Evolutionary conservation across 2,797 vertebrate species (phyloP).

Genomic region (Austrolebias charrua): DNA sequence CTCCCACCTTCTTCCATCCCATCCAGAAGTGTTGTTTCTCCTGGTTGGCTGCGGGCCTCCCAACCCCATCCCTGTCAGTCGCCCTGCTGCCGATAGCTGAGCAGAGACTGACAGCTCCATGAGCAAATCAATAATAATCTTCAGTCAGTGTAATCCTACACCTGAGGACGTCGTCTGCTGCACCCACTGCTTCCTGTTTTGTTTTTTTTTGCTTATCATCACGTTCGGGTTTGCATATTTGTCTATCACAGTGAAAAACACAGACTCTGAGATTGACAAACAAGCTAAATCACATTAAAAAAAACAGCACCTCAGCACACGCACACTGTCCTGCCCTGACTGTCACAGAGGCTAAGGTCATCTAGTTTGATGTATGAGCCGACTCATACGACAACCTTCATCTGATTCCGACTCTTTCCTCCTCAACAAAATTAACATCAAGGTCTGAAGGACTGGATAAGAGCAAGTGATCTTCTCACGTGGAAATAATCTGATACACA

Average conservation of each 20-base stretch:
- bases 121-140: conserved; percentile 98
- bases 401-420: conserved; percentile 71
- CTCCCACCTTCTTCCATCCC: conserved; percentile 83
- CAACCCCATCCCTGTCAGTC: conserved; percentile 93
- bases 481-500: neutral
- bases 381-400: conserved; percentile 72
- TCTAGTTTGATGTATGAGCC: conserved; percentile 67
- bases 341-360: conserved; percentile 75
- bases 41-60: conserved; percentile 88
- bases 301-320: conserved; percentile 16
- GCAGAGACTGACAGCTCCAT: conserved; percentile 88
- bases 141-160: conserved; percentile 86
- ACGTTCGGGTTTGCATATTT: conserved; percentile 41
- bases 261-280: conserved; percentile 3
- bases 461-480: conserved; percentile 39
- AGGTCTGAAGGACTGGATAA: conserved; percentile 57
- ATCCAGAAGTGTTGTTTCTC: conserved; percentile 90
- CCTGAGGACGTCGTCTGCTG: conserved; percentile 82
- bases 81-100: conserved; percentile 80
- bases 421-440: conserved; percentile 68
- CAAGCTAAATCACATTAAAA: conserved; percentile 1
- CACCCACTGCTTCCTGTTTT: conserved; percentile 60
- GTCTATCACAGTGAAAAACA: neutral
- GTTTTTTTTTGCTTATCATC: conserved; percentile 75
- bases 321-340: conserved; percentile 55